Evolutionary conservation across 2,888 invertebrate species (phyloP).

Genomic region (Drosophila parthenogenetica): DNA sequence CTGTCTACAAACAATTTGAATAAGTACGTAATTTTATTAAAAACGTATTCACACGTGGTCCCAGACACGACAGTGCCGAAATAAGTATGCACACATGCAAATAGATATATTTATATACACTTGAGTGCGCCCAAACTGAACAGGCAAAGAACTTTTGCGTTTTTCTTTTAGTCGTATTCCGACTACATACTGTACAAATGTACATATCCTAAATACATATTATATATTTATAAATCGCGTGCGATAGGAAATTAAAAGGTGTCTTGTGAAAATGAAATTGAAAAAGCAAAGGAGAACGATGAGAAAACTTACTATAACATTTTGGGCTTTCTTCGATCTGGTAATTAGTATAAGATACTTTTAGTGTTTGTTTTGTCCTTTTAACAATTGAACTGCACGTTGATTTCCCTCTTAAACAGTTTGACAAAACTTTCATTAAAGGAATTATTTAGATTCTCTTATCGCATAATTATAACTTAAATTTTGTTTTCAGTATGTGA

Average conservation of each 20-base stretch:
- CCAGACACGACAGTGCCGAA: constrained; percentile 10
- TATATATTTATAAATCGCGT: neutral
- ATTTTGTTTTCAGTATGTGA: constrained; percentile 12
- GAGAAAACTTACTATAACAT: constrained; percentile 26
- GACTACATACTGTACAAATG: neutral
- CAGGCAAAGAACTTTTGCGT: constrained; percentile 19
- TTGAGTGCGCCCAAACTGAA: constrained; percentile 7
- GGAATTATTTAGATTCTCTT: neutral
- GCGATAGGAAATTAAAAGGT: constrained; percentile 12
- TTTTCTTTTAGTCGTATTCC: constrained; percentile 8
- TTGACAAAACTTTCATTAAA: neutral
- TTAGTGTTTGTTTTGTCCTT: neutral
- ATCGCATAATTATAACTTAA: constrained; percentile 20
- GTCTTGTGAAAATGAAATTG: constrained; percentile 2
- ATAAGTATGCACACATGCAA: constrained; percentile 17
- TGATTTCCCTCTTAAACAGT: neutral
- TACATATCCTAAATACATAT: neutral
- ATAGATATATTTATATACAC: neutral
- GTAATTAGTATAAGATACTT: neutral
- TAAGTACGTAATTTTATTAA: constrained; percentile 8
- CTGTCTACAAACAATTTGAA: neutral
- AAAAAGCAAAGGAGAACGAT: neutral
- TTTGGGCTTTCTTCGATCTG: constrained; percentile 3
- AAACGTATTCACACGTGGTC: constrained; percentile 12
- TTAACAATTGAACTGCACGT: neutral